phyloP scores from a whole-genome alignment of 2,113 vertebrate genomes.

The Cololabis saira region DNA sequence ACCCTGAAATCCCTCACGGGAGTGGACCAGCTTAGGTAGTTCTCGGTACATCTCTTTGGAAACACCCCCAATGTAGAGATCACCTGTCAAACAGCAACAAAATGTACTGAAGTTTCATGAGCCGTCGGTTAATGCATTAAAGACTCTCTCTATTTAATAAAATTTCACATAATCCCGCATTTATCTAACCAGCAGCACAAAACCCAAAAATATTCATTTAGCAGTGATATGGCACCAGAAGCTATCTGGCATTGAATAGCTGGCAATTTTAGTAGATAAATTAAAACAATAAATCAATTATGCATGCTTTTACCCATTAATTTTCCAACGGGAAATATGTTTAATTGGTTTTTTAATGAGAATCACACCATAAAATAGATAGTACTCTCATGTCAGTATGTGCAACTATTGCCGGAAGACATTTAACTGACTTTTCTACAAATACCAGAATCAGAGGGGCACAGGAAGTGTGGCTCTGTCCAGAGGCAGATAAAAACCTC shows the following conservation, averaged over 20 bases:
- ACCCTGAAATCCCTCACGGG: conserved; percentile 97
- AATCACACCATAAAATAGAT: conserved; percentile 8
- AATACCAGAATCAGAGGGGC: conserved; percentile 14
- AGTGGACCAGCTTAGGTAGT: conserved; percentile 95
- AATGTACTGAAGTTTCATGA: conserved; percentile 15
- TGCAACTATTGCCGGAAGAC: neutral
- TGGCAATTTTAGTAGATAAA: conserved; percentile 5
- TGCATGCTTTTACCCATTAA: conserved; percentile 14
- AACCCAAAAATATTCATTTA: conserved; percentile 3
- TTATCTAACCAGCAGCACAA: neutral
- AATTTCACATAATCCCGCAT: neutral
- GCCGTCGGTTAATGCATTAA: conserved; percentile 1
- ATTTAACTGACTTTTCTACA: conserved; percentile 20
- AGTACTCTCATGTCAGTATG: conserved; percentile 13
- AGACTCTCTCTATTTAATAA: neutral
- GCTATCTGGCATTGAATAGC: neutral
- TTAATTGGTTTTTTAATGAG: conserved; percentile 19
- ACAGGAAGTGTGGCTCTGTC: neutral
- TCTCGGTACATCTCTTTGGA: conserved; percentile 97
- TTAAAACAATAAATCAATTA: conserved; percentile 18
- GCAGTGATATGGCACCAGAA: neutral
- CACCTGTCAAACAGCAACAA: conserved; percentile 80
- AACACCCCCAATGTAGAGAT: conserved; percentile 95
- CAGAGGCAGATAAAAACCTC: conserved; percentile 4
- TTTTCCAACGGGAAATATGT: neutral